Conservation (phyloP, 1,140 invertebrate genomes). For the Drosophila neocordata region DNA sequence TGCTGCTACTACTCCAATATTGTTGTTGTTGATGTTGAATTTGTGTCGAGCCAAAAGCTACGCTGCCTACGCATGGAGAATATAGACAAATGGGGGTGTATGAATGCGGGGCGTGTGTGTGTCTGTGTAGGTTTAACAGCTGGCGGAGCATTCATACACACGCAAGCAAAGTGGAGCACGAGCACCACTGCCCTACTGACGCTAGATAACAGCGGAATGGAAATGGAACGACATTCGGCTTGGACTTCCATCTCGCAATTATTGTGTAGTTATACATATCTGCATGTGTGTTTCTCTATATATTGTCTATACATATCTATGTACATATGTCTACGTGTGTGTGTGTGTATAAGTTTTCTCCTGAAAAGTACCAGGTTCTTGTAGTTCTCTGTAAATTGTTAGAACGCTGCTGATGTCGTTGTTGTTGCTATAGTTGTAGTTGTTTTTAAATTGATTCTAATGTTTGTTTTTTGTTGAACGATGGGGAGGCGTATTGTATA, state of each 20-base stretch:
- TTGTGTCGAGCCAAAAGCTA: constrained; percentile 12
- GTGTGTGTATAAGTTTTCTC: neutral
- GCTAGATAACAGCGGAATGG: constrained; percentile 2
- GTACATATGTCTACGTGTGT: no score
- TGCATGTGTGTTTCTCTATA: no score
- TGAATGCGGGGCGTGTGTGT: constrained; percentile 8
- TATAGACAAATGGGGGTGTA: neutral
- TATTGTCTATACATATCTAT: no score
- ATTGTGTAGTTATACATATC: neutral
- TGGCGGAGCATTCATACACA: constrained; percentile 20
- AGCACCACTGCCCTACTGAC: constrained; percentile 2
- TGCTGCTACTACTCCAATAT: constrained; percentile 19
- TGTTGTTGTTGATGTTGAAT: constrained; percentile 17
- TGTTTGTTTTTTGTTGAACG: constrained; percentile 31
- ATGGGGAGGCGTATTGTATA: constrained; percentile 23
- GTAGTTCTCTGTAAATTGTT: neutral
- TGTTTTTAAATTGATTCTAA: constrained; percentile 22
- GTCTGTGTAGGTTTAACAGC: constrained; percentile 24
- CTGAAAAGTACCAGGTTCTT: neutral
- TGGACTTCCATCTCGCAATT: neutral
- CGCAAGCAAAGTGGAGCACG: constrained; percentile 5
- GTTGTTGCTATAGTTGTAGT: constrained; percentile 8
- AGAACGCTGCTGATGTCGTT: neutral
- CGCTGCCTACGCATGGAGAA: constrained; percentile 6
- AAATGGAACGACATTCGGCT: constrained; percentile 3